These are phyloP conservation scores for Platerodrilus igneus DNA, from an alignment of 2,888 invertebrate species.

Conservation along the genomic window DNA sequence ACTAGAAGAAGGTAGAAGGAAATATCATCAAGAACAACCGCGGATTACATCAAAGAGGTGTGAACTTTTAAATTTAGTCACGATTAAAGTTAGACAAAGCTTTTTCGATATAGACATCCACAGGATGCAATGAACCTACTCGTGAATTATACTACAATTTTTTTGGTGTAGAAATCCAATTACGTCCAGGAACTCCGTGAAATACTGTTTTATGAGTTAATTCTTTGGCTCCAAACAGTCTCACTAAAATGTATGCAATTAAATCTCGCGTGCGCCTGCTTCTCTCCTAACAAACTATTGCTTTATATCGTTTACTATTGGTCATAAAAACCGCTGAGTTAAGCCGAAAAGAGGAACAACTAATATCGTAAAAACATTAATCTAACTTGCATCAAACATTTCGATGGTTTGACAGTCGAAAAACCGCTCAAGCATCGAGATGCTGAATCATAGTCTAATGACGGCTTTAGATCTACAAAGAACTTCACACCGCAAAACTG, in stretches of 20 bases:
- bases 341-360: slow-evolving; percentile 37
- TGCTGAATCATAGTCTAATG: slow-evolving; percentile 43
- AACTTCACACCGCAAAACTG: slow-evolving; percentile 34
- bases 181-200: slow-evolving; percentile 15
- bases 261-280: too few relatives aligned
- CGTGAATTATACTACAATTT: slow-evolving; percentile 10
- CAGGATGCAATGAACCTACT: slow-evolving; percentile 28
- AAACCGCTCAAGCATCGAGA: slow-evolving; percentile 31
- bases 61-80: slow-evolving; percentile 20
- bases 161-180: slow-evolving; percentile 10
- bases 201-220: too few relatives aligned
- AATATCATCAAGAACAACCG: slow-evolving; percentile 22
- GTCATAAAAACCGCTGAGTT: slow-evolving; percentile 39
- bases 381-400: slow-evolving; percentile 47
- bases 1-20: too few relatives aligned
- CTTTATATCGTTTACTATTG: too few relatives aligned
- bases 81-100: slow-evolving; percentile 23
- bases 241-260: too few relatives aligned
- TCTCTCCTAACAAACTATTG: too few relatives aligned
- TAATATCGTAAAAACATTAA: slow-evolving; percentile 47
- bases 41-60: slow-evolving; percentile 28
- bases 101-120: slow-evolving; percentile 28
- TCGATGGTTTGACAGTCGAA: slow-evolving; percentile 41
- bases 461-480: slow-evolving; percentile 41
- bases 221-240: too few relatives aligned